These are phyloP conservation scores for Mycalesis mineus DNA, from an alignment of 2,888 invertebrate genomes.

Conservation along the genomic window DNA sequence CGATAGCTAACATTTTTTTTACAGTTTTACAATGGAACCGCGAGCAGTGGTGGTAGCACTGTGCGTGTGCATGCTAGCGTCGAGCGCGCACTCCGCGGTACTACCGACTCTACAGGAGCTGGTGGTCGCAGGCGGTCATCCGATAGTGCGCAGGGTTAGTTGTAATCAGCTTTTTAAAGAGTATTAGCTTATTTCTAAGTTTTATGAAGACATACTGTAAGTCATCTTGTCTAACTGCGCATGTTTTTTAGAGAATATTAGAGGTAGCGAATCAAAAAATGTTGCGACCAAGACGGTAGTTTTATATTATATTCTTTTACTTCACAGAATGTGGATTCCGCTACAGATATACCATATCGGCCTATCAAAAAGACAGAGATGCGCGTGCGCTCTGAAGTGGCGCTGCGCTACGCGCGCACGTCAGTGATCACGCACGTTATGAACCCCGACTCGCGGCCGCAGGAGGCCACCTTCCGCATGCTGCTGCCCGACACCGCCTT, in stretches of 20 bases:
- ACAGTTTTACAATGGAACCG: not conserved
- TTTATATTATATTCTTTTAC: too few species aligned
- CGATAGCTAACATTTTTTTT: too few species aligned
- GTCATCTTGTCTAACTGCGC: too few species aligned
- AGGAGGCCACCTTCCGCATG: constrained; percentile 82
- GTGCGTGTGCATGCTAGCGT: not conserved
- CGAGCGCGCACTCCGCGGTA: not conserved
- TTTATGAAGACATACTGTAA: too few species aligned
- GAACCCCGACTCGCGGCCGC: constrained; percentile 78
- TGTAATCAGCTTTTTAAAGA: too few species aligned
- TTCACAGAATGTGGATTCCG: not conserved
- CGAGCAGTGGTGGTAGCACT: not conserved
- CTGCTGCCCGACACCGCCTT: constrained; percentile 84
- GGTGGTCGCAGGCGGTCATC: not conserved
- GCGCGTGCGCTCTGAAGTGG: not conserved
- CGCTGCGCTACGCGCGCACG: constrained; percentile 1
- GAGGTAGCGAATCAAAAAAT: too few species aligned
- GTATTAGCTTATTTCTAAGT: too few species aligned
- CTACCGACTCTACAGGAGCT: not conserved
- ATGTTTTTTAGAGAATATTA: too few species aligned
- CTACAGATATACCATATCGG: not conserved
- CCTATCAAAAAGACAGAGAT: constrained; percentile 2
- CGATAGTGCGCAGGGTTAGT: not conserved
- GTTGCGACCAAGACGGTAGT: too few species aligned
- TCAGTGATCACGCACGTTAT: constrained; percentile 65